Evolutionary conservation across 2,113 vertebrate species (phyloP), one percentile per base, ranked within the genome.

Genomic region (Typhlomys cinereus): DNA sequence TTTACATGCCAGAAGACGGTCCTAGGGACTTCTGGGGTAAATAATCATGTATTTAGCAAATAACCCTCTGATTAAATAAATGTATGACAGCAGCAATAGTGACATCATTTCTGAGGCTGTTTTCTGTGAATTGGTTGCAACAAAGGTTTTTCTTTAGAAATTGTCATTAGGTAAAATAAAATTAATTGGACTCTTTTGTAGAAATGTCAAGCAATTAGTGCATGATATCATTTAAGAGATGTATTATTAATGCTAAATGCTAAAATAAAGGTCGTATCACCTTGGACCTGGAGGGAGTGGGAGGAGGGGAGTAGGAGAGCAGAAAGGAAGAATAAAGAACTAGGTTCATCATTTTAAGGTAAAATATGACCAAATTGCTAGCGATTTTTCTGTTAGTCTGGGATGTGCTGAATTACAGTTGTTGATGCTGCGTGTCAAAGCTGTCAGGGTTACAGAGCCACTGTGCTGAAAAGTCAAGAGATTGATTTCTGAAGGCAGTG

Each of bases 251-350:
- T 41, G 8, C 54, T 70, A 50, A 64, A 76, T 75, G 52, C 50
- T 96, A 64, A 86, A 90, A 71, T 48, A 96, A 92, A 96, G 87
- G 71, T 94, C 71, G 7, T 64, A 70, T 92, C 81, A 75, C 62
- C 25, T 27, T 89, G 66, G 75, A 17, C 39, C 74, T 66, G 23
- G 82, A 54, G 31, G 46, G 25, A 29, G 27, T 4, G 0, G 73
- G 41, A 23, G 12, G 73, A 62, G n/a, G 13, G 10, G n/a, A 70
- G 8, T 15, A 3, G 15, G 7, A n/a, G 36, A 39, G 64, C 66
- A 12, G 7, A 67, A 21, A 44, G 69, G 29, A 4, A 54, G n/a
- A 73, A 61, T 25, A 66, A 52, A 39, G 46, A 66, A 82, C 52
- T 44, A 41, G 1, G 8, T 7, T 12, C 71, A 11, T 87, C 15